Evolutionary conservation across 1,140 invertebrate species (phyloP), one percentile per base, ranked within the genome.

Genomic region (Popillia japonica): DNA sequence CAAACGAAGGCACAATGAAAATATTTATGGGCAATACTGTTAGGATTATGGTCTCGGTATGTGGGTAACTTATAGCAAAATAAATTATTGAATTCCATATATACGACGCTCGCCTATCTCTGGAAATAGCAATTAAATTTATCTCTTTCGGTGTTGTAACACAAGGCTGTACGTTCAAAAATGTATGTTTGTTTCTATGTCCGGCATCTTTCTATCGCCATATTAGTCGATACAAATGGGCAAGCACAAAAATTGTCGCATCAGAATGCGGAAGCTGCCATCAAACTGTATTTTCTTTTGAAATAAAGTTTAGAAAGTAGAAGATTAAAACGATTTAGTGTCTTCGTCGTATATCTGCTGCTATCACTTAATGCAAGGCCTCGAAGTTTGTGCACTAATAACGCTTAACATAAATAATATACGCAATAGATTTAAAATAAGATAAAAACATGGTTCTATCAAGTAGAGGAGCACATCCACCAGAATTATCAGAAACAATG

Each of bases 21-120:
- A 55, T 55, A 55, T 55, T 55, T 55, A 55, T 55, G 48, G 48
- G 48, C 17, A 55, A n/a, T 55, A 55, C 48, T 55, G 48, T 55
- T 55, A 55, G 48, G 48, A 55, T 55, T 55, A 55, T 55, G 48
- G 48, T 7, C 48, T 55, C 48, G 48, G 48, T 55, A 55, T 55
- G 48, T 55, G 48, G 48, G 48, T 55, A 55, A 55, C 48, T 55
- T 55, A 55, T 55, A 55, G 48, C 14, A 55, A 55, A 55, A 55
- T 55, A 55, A 55, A 55, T 55, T 55, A 55, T 55, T 55, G 48
- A 55, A 55, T 55, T 55, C 48, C 48, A 55, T 55, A 55, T 55
- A 55, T 55, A 55, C 48, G 48, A 55, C 48, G 48, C 14, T 55
- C 48, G 48, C 48, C 48, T 55, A 55, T 55, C 48, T 14, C 48